Evolutionary conservation across 2,888 invertebrate species (phyloP).

Genomic region (Diogma glabrata): DNA sequence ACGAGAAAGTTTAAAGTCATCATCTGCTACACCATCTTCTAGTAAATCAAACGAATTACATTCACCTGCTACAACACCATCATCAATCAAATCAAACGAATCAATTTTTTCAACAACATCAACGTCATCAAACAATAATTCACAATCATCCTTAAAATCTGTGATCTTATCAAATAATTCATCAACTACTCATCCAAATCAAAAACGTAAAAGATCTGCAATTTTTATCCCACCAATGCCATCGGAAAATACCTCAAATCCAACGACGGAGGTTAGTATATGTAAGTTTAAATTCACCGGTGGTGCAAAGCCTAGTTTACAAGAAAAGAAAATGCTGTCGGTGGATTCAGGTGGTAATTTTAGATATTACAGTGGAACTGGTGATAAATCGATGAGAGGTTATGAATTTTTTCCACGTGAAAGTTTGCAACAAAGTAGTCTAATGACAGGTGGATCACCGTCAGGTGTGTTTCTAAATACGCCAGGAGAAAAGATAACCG

Average conservation of each 20-base stretch:
- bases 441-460: slow-evolving; percentile 40
- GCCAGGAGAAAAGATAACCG: slow-evolving; percentile 39
- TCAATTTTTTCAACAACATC: slow-evolving; percentile 40
- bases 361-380: slow-evolving; percentile 75
- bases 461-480: slow-evolving; percentile 41
- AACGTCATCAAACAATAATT: slow-evolving; percentile 34
- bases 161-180: slow-evolving; percentile 17
- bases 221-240: slow-evolving; percentile 78
- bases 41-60: slow-evolving; percentile 16
- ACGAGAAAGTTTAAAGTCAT: background rate
- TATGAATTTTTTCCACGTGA: slow-evolving; percentile 70
- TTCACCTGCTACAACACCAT: background rate
- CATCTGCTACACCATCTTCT: background rate
- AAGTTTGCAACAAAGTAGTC: slow-evolving; percentile 48
- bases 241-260: slow-evolving; percentile 59
- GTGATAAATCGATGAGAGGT: slow-evolving; percentile 63
- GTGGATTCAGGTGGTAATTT: slow-evolving; percentile 85
- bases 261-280: slow-evolving; percentile 76
- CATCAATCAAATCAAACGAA: slow-evolving; percentile 17
- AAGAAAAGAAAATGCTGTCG: slow-evolving; percentile 85
- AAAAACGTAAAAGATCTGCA: slow-evolving; percentile 67
- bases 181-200: slow-evolving; percentile 32
- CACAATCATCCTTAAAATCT: slow-evolving; percentile 25
- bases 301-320: slow-evolving; percentile 75
- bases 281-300: slow-evolving; percentile 91